Percentiles rank a stretch among this genome's conserved stretches.
Conservation (phyloP, 53 echinoderm and acorn worm species). For the Henricia sp. region DNA sequence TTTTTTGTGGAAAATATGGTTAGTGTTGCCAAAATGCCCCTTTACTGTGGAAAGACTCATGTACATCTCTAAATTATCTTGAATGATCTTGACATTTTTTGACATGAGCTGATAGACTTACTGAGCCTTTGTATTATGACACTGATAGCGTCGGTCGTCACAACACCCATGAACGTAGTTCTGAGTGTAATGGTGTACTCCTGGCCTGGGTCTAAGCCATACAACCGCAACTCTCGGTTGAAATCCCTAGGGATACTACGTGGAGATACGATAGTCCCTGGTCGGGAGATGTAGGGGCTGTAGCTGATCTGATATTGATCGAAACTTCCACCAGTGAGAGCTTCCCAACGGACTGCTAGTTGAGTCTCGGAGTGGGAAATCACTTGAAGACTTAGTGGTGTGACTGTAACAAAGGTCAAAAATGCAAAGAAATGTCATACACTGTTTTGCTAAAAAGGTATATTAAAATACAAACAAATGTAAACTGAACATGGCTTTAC, state of each 20-base stretch:
- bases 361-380: slow-evolving; percentile 31
- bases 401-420: slow-evolving; percentile 32
- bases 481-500: too few species aligned
- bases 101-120: slow-evolving; percentile 24
- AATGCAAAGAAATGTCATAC: too few species aligned
- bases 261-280: slow-evolving; percentile 24
- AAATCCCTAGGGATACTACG: slow-evolving; percentile 8
- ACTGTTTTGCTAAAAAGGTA: too few species aligned
- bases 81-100: too few species aligned
- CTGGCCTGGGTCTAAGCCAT: slow-evolving; percentile 48
- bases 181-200: slow-evolving; percentile 61
- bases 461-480: too few species aligned
- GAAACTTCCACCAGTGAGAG: slow-evolving; percentile 22
- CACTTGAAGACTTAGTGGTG: slow-evolving; percentile 66
- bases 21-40: too few species aligned
- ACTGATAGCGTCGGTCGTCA: slow-evolving; percentile 36
- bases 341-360: slow-evolving; percentile 58
- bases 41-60: too few species aligned
- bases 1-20: too few species aligned
- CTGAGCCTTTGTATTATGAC: slow-evolving; percentile 31
- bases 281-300: slow-evolving; percentile 47
- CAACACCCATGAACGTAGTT: slow-evolving; percentile 19
- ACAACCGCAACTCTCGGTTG: slow-evolving; percentile 21
- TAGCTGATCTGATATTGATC: slow-evolving; percentile 76
- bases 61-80: too few species aligned